These are phyloP conservation scores for Morpho helenor DNA, from an alignment of 2,888 invertebrate genomes.

Conservation along the genomic window DNA sequence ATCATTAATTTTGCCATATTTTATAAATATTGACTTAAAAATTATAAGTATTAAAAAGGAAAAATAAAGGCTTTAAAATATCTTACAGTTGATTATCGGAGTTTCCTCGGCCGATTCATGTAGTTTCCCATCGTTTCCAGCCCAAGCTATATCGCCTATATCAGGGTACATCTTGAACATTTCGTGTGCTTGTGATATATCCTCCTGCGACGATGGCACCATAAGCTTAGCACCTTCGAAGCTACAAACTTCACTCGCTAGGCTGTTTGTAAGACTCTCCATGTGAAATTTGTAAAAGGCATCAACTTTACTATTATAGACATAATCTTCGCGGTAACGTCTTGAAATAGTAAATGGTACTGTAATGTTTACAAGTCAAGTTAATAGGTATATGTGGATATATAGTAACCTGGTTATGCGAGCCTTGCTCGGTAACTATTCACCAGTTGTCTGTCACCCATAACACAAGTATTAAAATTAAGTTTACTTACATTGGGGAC, in stretches of 20 bases:
- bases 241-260: slow-evolving; percentile 30
- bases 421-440: no score
- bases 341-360: slow-evolving; percentile 25
- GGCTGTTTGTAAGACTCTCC: slow-evolving; percentile 24
- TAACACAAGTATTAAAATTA: no score
- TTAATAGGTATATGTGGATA: no score
- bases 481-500: no score
- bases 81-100: slow-evolving; percentile 37
- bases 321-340: slow-evolving; percentile 49
- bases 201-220: slow-evolving; percentile 34
- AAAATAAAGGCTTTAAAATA: no score
- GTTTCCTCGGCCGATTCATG: slow-evolving; percentile 35
- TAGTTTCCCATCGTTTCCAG: slow-evolving; percentile 37
- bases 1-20: no score
- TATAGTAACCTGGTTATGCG: no score
- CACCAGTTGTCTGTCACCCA: no score
- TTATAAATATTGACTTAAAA: no score
- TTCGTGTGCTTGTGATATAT: slow-evolving; percentile 43
- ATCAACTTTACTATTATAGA: slow-evolving; percentile 43
- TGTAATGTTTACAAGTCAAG: neutral
- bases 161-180: slow-evolving; percentile 56
- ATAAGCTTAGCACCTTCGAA: slow-evolving; percentile 47
- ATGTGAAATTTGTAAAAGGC: slow-evolving; percentile 60
- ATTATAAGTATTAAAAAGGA: no score
- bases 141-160: slow-evolving; percentile 41